Evolutionary conservation across 2,888 invertebrate genomes (phyloP), one percentile per base, ranked within the genome.

Genomic region (Quadroppia sp.): DNA sequence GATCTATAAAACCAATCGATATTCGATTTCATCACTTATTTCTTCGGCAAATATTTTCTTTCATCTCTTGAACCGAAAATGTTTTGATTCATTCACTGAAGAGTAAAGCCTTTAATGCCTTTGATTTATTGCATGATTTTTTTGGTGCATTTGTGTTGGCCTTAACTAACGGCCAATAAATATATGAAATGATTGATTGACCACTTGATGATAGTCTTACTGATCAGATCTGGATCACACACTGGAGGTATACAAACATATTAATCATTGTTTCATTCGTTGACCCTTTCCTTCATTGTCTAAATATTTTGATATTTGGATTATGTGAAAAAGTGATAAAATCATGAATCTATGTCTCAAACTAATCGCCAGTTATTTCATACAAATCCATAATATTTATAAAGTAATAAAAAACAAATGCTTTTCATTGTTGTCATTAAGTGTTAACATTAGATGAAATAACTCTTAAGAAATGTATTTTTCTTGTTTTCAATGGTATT

Each of bases 101-200:
- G 15, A 45, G 7, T 4, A 59, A 59, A 59, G 59, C 28, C 59
- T 59, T 59, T 59, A 59, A 59, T 59, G 28, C 59, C 2, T 59
- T 59, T 59, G 59, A 59, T 59, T 59, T 59, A 59, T 59, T 59
- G 59, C 59, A n/a, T 1, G 45, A 28, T 28, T 59, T 59, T 59
- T 28, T 59, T n/a, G n/a, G n/a, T n/a, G n/a, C n/a, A n/a, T n/a
- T n/a, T n/a, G n/a, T n/a, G n/a, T 59, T 28, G 1, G 28, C 30
- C 17, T 28, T 59, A 59, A 59, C 59, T 59, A 59, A 28, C 30
- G 59, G 28, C 9, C 59, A 59, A 59, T 59, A 59, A 59, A 59
- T 59, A 59, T 59, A 25, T 53, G 53, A 53, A 28, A 20, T 59
- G 59, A 59, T 59, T 59, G 59, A 59, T 59, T 25, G 30, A 59